Conservation (phyloP, 2,888 invertebrate species). For the Lapara coniferarum region DNA sequence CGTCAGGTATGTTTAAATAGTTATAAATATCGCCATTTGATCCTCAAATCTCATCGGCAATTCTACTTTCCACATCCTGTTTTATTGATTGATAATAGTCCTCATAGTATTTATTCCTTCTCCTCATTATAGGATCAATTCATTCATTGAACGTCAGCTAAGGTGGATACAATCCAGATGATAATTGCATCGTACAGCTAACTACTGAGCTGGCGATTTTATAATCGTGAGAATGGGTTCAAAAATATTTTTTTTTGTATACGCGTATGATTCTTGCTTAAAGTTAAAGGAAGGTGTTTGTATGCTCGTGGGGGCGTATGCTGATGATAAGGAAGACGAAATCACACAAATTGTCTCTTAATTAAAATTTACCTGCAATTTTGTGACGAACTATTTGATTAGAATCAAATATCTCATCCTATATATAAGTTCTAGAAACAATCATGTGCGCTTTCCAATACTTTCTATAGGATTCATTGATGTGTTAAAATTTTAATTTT, state of each 20-base stretch:
- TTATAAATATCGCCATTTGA: slow-evolving; percentile 15
- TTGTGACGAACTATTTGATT: too few relatives aligned
- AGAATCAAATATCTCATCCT: too few relatives aligned
- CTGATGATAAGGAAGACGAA: neutral
- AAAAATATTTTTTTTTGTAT: neutral
- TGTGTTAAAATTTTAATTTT: too few relatives aligned
- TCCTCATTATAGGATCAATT: neutral
- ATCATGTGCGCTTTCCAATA: too few relatives aligned
- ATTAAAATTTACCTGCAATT: neutral
- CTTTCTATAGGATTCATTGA: too few relatives aligned
- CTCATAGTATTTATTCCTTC: neutral
- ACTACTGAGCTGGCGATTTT: neutral
- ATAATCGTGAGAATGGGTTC: neutral
- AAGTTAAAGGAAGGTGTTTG: neutral
- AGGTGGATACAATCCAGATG: neutral
- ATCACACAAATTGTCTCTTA: neutral
- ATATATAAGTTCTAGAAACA: too few relatives aligned
- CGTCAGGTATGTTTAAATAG: slow-evolving; percentile 50
- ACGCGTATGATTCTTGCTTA: neutral
- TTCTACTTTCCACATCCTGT: slow-evolving; percentile 66
- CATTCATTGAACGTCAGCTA: neutral
- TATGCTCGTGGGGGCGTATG: neutral
- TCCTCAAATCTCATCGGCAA: slow-evolving; percentile 28
- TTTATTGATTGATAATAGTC: slow-evolving; percentile 57
- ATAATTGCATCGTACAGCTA: neutral